Conservation (phyloP, 2,888 invertebrate genomes). For the Cantharis rufa region DNA sequence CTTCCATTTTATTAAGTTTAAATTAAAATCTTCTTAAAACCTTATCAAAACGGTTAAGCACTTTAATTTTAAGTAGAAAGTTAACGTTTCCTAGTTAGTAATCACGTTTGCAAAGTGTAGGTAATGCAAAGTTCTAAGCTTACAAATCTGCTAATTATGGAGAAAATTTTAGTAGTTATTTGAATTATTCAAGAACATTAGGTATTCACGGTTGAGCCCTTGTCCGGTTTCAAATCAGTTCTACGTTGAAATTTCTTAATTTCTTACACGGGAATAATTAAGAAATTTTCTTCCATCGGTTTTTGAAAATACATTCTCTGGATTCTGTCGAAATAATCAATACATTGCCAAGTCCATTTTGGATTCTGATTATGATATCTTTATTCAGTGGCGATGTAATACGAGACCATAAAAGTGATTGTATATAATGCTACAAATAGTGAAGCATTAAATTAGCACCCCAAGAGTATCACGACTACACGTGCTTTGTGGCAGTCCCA, state of each 20-base stretch:
- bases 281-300: neutral
- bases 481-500: neutral
- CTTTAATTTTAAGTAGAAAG: constrained; percentile 30
- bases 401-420: neutral
- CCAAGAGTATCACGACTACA: neutral
- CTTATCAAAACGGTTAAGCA: constrained; percentile 16
- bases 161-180: constrained; percentile 30
- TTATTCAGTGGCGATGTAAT: neutral
- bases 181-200: constrained; percentile 32
- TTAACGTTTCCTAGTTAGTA: constrained; percentile 34
- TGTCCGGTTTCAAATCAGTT: constrained; percentile 18
- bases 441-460: neutral
- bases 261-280: neutral
- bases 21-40: constrained; percentile 1
- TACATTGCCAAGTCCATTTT: neutral
- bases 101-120: constrained; percentile 32
- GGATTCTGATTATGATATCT: neutral
- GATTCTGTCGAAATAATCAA: neutral
- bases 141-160: constrained; percentile 41
- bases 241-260: neutral
- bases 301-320: too few relatives aligned
- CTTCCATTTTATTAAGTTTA: neutral
- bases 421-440: neutral
- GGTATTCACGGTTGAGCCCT: constrained; percentile 27
- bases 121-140: constrained; percentile 31